phyloP scores from a whole-genome alignment of 92 coral and sea anemone genomes.

The Pocillopora grandis region DNA sequence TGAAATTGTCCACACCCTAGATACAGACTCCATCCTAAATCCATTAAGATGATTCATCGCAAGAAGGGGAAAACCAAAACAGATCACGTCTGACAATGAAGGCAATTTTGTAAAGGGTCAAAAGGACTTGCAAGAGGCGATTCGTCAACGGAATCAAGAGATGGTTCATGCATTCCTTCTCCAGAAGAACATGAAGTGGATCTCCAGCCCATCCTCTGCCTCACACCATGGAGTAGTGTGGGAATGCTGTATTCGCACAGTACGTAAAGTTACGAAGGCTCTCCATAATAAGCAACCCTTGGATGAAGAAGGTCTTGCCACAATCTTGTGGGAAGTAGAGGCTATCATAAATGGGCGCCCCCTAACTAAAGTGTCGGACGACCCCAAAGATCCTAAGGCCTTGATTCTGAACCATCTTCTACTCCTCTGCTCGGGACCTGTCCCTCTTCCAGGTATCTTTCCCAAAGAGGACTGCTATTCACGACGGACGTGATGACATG shows the following conservation, averaged over 20 bases:
- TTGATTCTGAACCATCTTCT: constrained; percentile 65
- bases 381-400: background rate
- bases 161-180: constrained; percentile 44
- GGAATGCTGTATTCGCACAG: constrained; percentile 34
- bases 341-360: constrained; percentile 45
- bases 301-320: constrained; percentile 60
- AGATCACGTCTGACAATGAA: constrained; percentile 41
- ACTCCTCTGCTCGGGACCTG: constrained; percentile 50
- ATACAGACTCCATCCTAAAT: constrained; percentile 39
- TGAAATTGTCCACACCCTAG: constrained; percentile 45
- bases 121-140: constrained; percentile 30
- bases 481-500: constrained; percentile 55
- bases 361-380: constrained; percentile 54
- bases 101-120: constrained; percentile 37
- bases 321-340: constrained; percentile 61
- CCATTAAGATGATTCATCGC: constrained; percentile 34
- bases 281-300: constrained; percentile 51
- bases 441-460: constrained; percentile 54
- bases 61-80: constrained; percentile 38
- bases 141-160: constrained; percentile 28
- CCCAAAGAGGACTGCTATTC: constrained; percentile 47
- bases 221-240: no score
- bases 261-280: constrained; percentile 60
- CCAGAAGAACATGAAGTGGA: constrained; percentile 36
- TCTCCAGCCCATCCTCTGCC: no score